These are phyloP conservation scores for Nothobranchius furzeri DNA, from an alignment of 2,113 vertebrate species.

Conservation along the genomic window DNA sequence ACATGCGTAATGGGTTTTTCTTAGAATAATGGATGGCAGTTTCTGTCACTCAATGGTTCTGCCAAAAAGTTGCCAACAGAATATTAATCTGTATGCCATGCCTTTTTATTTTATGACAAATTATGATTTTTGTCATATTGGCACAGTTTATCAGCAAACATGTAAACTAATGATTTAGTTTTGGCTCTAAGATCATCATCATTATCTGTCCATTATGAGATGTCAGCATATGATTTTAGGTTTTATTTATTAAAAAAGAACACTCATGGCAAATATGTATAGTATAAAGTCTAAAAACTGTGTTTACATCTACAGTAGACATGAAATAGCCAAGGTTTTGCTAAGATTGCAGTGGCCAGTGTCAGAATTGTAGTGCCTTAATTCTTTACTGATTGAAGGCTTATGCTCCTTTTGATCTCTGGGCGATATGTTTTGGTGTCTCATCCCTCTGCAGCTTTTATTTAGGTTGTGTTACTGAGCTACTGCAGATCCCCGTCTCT, in stretches of 20 bases:
- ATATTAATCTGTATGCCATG: conserved; percentile 4
- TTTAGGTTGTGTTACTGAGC: conserved; percentile 48
- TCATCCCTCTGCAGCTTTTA: conserved; percentile 40
- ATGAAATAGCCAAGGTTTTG: background rate
- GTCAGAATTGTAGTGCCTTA: conserved; percentile 12
- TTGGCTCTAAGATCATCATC: no score
- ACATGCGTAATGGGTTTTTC: conserved; percentile 43
- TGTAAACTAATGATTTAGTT: no score
- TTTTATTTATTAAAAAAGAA: conserved; percentile 1
- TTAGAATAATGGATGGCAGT: conserved; percentile 34
- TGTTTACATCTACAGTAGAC: background rate
- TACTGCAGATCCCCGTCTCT: conserved; percentile 35
- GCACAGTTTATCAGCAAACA: no score
- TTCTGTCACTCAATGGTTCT: conserved; percentile 21
- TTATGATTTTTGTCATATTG: background rate
- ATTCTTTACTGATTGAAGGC: conserved; percentile 25
- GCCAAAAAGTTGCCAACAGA: background rate
- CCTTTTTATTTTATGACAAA: background rate
- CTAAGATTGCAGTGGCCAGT: background rate
- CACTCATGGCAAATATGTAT: no score
- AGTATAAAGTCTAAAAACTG: background rate
- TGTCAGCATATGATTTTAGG: conserved; percentile 27
- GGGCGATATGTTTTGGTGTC: conserved; percentile 14
- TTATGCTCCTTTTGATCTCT: conserved; percentile 36
- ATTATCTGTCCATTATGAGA: conserved; percentile 1